Evolutionary conservation across 92 coral and sea anemone genomes (phyloP).

Genomic region (Epizoanthus illoricatus): DNA sequence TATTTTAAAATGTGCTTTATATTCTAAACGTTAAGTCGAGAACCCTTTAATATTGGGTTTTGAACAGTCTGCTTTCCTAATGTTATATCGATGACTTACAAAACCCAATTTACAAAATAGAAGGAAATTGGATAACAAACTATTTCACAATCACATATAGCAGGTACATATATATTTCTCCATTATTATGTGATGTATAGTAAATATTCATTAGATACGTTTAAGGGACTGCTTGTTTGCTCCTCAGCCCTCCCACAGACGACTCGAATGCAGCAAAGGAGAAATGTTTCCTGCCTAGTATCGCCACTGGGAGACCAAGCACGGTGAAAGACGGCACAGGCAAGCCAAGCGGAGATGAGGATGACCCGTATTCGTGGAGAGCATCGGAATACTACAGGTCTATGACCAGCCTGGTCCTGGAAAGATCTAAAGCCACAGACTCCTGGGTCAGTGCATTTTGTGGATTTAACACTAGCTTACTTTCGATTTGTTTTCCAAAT

Average conservation of each 20-base stretch:
- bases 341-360: slow-evolving; percentile 38
- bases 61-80: too few species aligned
- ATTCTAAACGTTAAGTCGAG: too few species aligned
- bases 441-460: slow-evolving; percentile 61
- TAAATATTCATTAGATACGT: neutral
- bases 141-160: too few species aligned
- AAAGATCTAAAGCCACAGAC: slow-evolving; percentile 58
- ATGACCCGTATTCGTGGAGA: slow-evolving; percentile 56
- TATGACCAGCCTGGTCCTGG: slow-evolving; percentile 71
- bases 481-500: too few species aligned
- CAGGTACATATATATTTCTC: too few species aligned
- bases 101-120: too few species aligned
- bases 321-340: slow-evolving; percentile 16
- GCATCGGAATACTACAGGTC: slow-evolving; percentile 61
- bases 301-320: slow-evolving; percentile 24
- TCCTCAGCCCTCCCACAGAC: slow-evolving; percentile 5
- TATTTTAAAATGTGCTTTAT: too few species aligned
- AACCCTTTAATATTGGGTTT: too few species aligned
- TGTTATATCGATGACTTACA: too few species aligned
- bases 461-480: too few species aligned
- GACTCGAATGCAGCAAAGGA: slow-evolving; percentile 11
- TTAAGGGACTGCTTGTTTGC: neutral
- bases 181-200: neutral
- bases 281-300: slow-evolving; percentile 55
- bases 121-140: too few species aligned